phyloP scores from a whole-genome alignment of 2,888 invertebrate genomes.

The Amphiduros pacificus region DNA sequence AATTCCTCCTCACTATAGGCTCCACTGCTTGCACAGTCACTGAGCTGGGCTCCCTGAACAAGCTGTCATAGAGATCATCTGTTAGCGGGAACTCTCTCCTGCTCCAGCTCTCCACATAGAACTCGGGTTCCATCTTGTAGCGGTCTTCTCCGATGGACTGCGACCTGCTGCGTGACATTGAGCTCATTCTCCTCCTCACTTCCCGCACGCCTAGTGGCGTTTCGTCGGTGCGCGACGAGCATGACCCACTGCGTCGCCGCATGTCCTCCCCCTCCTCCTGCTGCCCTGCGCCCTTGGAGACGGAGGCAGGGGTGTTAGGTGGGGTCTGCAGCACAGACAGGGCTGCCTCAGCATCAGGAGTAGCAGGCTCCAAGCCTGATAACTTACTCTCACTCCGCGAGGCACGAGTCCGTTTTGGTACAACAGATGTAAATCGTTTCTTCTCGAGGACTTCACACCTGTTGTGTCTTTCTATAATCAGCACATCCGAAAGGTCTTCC shows the following conservation, averaged over 20 bases:
- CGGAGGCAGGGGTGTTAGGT: conserved; percentile 8
- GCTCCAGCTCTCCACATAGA: conserved; percentile 41
- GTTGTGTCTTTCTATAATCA: conserved; percentile 73
- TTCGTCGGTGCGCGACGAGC: conserved; percentile 4
- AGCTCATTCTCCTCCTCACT: conserved; percentile 1
- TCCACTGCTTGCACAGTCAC: not conserved
- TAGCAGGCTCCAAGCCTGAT: conserved; percentile 6
- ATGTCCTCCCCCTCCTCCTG: conserved; percentile 3
- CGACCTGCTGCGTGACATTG: not conserved
- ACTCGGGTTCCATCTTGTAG: conserved; percentile 17
- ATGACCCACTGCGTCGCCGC: conserved; percentile 12
- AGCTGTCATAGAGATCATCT: conserved; percentile 40
- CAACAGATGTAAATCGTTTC: conserved; percentile 59
- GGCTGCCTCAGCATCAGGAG: not conserved
- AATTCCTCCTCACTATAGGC: too few relatives aligned
- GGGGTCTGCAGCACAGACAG: conserved; percentile 8
- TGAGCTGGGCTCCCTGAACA: conserved; percentile 35
- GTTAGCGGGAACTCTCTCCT: conserved; percentile 45
- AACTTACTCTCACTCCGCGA: conserved; percentile 35
- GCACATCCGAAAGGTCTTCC: conserved; percentile 81
- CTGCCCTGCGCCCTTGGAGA: not conserved
- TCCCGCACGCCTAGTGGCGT: not conserved
- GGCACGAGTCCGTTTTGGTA: conserved; percentile 40
- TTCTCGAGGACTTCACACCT: conserved; percentile 80
- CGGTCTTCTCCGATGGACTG: not conserved